Percentiles rank a stretch among this genome's conserved stretches.
phyloP scores from a whole-genome alignment of 2,888 invertebrate genomes.

The Lasioglossum leucozonium region DNA sequence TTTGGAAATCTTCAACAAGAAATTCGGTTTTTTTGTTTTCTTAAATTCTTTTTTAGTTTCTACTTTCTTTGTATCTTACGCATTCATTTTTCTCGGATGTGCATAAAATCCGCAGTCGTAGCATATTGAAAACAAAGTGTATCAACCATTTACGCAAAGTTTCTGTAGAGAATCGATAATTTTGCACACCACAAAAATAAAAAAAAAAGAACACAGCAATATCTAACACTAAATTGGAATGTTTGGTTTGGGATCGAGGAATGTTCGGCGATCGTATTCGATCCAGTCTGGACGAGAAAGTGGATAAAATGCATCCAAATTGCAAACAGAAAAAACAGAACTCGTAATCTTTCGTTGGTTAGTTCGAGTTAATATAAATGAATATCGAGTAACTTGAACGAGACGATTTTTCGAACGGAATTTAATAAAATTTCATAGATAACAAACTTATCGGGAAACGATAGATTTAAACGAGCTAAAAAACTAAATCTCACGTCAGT shows the following conservation, averaged over 20 bases:
- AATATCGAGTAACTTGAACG: neutral
- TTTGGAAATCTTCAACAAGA: neutral
- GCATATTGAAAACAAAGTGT: neutral
- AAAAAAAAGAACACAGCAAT: conserved; percentile 45
- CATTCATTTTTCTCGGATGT: neutral
- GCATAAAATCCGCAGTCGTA: neutral
- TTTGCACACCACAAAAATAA: conserved; percentile 6
- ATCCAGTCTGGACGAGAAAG: neutral
- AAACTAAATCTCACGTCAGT: neutral
- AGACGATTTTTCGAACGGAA: neutral
- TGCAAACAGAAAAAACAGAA: neutral
- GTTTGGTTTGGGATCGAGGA: conserved; percentile 51
- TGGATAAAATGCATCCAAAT: neutral
- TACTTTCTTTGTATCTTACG: neutral
- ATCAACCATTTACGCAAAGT: neutral
- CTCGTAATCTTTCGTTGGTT: neutral
- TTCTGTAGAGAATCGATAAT: neutral
- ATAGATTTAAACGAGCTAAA: neutral
- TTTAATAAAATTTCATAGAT: neutral
- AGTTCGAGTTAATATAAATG: neutral
- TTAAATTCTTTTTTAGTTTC: neutral
- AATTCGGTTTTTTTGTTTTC: neutral
- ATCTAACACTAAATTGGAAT: conserved; percentile 59
- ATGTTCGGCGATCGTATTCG: neutral
- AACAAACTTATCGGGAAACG: neutral